phyloP scores from a whole-genome alignment of 1,140 invertebrate genomes.

The Drosophila teissieri region DNA sequence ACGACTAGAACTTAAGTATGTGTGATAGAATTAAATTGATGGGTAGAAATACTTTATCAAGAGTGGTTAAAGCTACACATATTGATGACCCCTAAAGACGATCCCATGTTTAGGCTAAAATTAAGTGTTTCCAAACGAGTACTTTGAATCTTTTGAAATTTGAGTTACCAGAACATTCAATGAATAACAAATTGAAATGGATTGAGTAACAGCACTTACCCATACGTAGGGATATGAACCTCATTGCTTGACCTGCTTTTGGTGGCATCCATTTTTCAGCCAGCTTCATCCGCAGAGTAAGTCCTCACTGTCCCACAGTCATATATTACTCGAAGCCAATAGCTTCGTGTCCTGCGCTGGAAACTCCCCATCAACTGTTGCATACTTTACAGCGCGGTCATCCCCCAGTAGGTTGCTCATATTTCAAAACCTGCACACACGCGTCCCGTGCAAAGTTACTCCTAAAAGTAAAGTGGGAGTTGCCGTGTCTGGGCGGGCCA shows the following conservation, averaged over 20 bases:
- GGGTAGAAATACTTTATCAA: neutral
- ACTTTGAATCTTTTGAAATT: no score
- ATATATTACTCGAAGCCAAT: constrained; percentile 34
- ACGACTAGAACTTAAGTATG: no score
- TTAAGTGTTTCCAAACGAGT: no score
- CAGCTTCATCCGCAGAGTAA: neutral
- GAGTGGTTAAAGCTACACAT: neutral
- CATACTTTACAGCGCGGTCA: constrained; percentile 58
- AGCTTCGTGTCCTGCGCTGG: constrained; percentile 5
- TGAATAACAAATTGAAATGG: neutral
- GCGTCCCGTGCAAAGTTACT: constrained; percentile 51
- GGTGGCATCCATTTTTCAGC: neutral
- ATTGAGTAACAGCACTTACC: neutral
- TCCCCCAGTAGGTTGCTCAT: constrained; percentile 43
- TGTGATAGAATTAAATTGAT: no score
- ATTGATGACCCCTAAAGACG: neutral
- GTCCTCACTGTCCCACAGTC: neutral
- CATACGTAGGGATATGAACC: neutral
- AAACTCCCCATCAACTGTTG: constrained; percentile 62
- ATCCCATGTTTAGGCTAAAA: no score
- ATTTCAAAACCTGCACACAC: constrained; percentile 51
- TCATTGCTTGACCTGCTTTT: neutral
- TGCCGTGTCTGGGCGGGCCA: constrained; percentile 39
- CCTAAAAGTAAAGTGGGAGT: constrained; percentile 48
- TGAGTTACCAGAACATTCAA: neutral